A percentile compares a stretch with the other conserved stretches of the same genome.
Evolutionary conservation across 2,797 vertebrate genomes (phyloP).

Genomic region (Xyrichtys novacula): DNA sequence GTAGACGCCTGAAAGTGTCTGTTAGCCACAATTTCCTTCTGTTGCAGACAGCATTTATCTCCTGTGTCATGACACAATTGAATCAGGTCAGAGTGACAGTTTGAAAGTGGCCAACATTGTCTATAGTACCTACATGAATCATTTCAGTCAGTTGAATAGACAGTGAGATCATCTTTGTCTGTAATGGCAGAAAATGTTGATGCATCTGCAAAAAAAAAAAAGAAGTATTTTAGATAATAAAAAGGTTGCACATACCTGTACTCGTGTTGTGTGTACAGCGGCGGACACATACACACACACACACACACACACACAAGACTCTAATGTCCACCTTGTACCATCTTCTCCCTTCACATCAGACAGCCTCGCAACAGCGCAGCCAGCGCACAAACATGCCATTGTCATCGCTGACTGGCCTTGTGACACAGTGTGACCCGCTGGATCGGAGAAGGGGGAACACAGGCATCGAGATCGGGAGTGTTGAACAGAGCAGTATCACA

Average conservation of each 20-base stretch:
- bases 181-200: not conserved
- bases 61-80: conserved; percentile 47
- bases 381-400: conserved; percentile 81
- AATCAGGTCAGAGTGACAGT: conserved; percentile 11
- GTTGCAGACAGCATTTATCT: conserved; percentile 44
- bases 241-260: not conserved
- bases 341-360: conserved; percentile 71
- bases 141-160: conserved; percentile 3
- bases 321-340: conserved; percentile 71
- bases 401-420: conserved; percentile 80
- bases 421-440: conserved; percentile 81
- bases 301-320: conserved; percentile 2
- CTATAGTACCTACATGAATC: conserved; percentile 3
- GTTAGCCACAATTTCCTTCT: conserved; percentile 59
- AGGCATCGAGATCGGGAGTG: conserved; percentile 65
- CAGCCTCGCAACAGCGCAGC: conserved; percentile 53
- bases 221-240: not conserved
- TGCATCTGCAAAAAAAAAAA: not conserved
- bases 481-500: conserved; percentile 73
- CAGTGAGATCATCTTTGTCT: not conserved
- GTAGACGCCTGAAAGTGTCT: conserved; percentile 47
- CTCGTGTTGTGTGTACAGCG: conserved; percentile 1
- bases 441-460: conserved; percentile 67
- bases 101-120: conserved; percentile 27
- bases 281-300: not conserved